A percentile compares a stretch with the other conserved stretches of the same genome.
Evolutionary conservation across 2,113 vertebrate species (phyloP).

Genomic region (Puffinus mauretanicus): DNA sequence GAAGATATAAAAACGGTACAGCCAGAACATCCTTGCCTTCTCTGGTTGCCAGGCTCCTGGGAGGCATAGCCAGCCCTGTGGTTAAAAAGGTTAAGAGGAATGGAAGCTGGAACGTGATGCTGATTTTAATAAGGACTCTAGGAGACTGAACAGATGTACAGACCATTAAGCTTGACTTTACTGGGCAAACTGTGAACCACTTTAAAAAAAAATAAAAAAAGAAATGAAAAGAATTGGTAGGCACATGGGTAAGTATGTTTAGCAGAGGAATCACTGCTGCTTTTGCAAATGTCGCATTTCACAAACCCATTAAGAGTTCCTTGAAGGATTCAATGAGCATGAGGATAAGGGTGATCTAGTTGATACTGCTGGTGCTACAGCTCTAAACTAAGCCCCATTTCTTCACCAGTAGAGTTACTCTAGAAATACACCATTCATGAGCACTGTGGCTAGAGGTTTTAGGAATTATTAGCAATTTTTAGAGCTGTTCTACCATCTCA

Average conservation of each 20-base stretch:
- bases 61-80: neutral
- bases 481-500: neutral
- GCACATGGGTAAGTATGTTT: neutral
- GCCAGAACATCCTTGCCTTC: neutral
- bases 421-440: neutral
- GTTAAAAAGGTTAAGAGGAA: neutral
- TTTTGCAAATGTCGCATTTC: neutral
- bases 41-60: neutral
- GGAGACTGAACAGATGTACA: neutral
- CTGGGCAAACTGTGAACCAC: neutral
- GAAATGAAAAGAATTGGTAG: neutral
- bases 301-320: neutral
- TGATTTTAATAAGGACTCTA: neutral
- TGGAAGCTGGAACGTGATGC: neutral
- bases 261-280: neutral
- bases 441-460: neutral
- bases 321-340: neutral
- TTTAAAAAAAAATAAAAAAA: neutral
- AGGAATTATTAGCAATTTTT: neutral
- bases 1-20: neutral
- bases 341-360: neutral
- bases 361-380: neutral
- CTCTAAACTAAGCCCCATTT: neutral
- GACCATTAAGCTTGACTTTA: neutral
- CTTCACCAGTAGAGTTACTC: neutral